Base-by-base conservation (phyloP, 2,888 invertebrate genomes). In the Epinotia demarniana region DNA sequence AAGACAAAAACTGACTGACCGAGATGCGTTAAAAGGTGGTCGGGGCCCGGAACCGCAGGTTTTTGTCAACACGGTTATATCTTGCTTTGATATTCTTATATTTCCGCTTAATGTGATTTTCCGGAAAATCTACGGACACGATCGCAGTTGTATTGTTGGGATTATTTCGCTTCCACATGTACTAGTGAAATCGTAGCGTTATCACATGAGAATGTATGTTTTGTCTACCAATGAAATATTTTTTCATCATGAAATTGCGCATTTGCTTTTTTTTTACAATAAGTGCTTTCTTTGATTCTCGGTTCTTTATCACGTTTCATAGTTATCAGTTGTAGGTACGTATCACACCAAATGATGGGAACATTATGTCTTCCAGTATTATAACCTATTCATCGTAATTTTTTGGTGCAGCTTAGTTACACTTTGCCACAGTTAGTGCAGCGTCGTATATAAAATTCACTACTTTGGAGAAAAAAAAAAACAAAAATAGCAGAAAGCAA, bases 21-120 rank as follows among this genome's bases (percentile, higher is more conserved):
- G 76, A 90, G 88, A 89, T 89, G 84, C 83, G 83, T 87, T 86
- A 89, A 87, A 87, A 89, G 87, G 85, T 89, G 86, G 81, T 81
- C 82, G 77, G 80, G 76, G 81, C 82, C 85, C 77, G 89, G 87
- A 88, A 87, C 87, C 85, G 85, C 80, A 82, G 75, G 81, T 86
- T 88, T 88, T 86, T 86, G 83, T 79, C 81, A 84, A 81, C 81
- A 79, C 79, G 80, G 79, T 80, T 85, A 79, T 78, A 80, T 81
- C 16, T 80, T 79, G 77, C 78, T 72, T 66, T 57, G 60, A 60
- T 49, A 49, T 53, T 72, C 57, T 64, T 77, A 49, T 55, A 69
- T 58, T 70, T 74, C 61, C 61, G 43, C 46, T 61, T 71, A 73
- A 73, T 39, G 49, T 18, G 16, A 77, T 72, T 74, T 74, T 72